These are phyloP conservation scores for Nezara viridula DNA, from an alignment of 2,888 invertebrate species.

Conservation along the genomic window DNA sequence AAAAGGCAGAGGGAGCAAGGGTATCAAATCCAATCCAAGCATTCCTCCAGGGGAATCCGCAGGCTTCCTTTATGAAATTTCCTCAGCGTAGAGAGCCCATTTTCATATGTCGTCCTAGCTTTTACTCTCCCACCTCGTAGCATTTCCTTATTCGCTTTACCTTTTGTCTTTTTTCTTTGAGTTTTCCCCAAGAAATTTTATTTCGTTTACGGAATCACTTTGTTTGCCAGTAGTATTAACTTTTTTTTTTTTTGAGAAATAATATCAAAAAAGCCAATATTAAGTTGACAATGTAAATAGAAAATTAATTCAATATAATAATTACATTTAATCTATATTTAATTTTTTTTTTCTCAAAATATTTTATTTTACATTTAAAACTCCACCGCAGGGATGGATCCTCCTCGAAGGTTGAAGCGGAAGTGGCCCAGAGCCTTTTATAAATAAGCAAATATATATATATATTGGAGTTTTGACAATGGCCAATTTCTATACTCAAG, in stretches of 20 bases:
- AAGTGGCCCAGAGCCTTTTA: no score
- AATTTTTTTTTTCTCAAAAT: no score
- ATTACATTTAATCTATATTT: no score
- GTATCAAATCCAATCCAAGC: conserved; percentile 39
- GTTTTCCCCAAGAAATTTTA: neutral
- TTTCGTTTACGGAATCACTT: neutral
- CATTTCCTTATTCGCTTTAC: neutral
- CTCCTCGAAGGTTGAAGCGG: no score
- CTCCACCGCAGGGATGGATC: no score
- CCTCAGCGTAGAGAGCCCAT: conserved; percentile 24
- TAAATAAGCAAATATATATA: no score
- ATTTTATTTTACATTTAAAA: no score
- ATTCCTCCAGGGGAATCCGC: conserved; percentile 47
- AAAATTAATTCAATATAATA: no score
- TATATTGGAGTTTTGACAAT: no score
- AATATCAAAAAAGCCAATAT: no score
- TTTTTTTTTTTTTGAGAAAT: neutral
- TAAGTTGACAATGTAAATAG: no score
- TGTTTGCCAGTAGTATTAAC: neutral
- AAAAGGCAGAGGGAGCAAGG: neutral
- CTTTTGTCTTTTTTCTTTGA: conserved; percentile 20
- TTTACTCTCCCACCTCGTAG: conserved; percentile 21
- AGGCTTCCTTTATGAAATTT: conserved; percentile 33
- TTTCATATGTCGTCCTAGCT: conserved; percentile 42
- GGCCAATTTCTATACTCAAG: no score